phyloP scores from a whole-genome alignment of 2,797 vertebrate genomes.

The Pygocentrus nattereri region DNA sequence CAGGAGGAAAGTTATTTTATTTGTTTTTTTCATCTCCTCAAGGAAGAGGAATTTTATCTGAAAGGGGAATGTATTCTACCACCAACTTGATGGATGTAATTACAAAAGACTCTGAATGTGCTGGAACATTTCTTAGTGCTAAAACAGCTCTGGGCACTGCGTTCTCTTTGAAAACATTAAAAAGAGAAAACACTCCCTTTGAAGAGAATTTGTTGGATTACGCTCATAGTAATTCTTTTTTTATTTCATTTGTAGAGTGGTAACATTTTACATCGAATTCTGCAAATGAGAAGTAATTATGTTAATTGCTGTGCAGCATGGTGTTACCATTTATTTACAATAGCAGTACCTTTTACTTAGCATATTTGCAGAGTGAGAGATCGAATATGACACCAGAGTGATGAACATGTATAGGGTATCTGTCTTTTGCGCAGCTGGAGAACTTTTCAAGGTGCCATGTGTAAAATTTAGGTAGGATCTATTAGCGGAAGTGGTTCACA shows the following conservation, averaged over 20 bases:
- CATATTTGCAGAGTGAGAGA: slow-evolving; percentile 11
- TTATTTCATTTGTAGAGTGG: background rate
- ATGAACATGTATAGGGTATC: slow-evolving; percentile 11
- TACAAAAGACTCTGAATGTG: slow-evolving; percentile 9
- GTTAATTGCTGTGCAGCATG: background rate
- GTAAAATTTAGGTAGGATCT: too few relatives aligned
- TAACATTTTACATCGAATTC: slow-evolving; percentile 26
- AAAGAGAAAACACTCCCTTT: slow-evolving; percentile 5
- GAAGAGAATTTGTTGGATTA: background rate
- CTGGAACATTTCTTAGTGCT: slow-evolving; percentile 10
- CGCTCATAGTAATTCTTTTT: background rate
- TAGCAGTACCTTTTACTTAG: slow-evolving; percentile 29
- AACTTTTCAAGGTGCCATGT: too few relatives aligned
- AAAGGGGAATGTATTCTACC: slow-evolving; percentile 1
- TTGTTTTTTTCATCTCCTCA: background rate
- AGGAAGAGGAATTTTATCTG: background rate
- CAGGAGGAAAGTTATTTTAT: background rate
- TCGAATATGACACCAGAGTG: slow-evolving; percentile 8
- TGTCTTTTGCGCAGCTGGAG: slow-evolving; percentile 11
- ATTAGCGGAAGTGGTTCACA: too few relatives aligned
- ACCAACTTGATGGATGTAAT: slow-evolving; percentile 7
- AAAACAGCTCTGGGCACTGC: slow-evolving; percentile 18
- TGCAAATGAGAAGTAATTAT: slow-evolving; percentile 32
- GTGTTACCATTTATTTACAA: slow-evolving; percentile 25
- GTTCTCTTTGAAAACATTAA: slow-evolving; percentile 20